A percentile compares a stretch with the other conserved stretches of the same genome.
Evolutionary conservation across 1,140 invertebrate species (phyloP).

Genomic region (Euura lappo): DNA sequence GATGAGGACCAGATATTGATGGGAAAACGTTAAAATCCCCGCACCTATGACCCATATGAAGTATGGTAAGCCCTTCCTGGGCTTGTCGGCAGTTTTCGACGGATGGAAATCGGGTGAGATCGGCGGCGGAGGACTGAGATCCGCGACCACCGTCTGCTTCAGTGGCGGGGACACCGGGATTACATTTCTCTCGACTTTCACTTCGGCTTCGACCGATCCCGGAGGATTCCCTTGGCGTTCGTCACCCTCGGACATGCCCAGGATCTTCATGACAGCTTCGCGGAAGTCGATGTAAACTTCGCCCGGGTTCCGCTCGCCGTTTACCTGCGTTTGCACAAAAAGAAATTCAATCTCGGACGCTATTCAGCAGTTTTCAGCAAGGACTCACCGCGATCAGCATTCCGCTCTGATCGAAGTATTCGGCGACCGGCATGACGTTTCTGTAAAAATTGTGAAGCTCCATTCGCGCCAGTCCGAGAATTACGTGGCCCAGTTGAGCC

Average conservation of each 20-base stretch:
- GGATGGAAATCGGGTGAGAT: constrained; percentile 34
- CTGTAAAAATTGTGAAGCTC: constrained; percentile 88
- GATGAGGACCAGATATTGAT: no score
- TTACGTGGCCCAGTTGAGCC: constrained; percentile 84
- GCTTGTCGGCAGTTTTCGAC: constrained; percentile 44
- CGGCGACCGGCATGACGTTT: constrained; percentile 87
- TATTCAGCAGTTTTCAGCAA: constrained; percentile 1
- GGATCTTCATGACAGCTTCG: constrained; percentile 72
- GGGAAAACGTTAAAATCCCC: constrained; percentile 7
- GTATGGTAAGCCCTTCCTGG: constrained; percentile 60
- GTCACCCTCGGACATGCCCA: constrained; percentile 67
- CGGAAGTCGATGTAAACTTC: constrained; percentile 85
- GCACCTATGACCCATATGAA: constrained; percentile 80
- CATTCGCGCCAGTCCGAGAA: constrained; percentile 83
- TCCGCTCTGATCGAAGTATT: constrained; percentile 87
- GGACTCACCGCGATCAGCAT: constrained; percentile 79
- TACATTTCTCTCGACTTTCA: constrained; percentile 45
- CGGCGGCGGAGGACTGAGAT: constrained; percentile 16
- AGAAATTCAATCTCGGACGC: neutral
- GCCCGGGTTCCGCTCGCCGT: constrained; percentile 81
- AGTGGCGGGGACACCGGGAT: constrained; percentile 28
- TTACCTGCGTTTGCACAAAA: constrained; percentile 64
- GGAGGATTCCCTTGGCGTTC: constrained; percentile 26
- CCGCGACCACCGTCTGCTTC: constrained; percentile 22
- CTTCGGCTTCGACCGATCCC: constrained; percentile 50